Evolutionary conservation across 2,113 vertebrate species (phyloP), one percentile per base, ranked within the genome.

Genomic region (Vombatus ursinus): DNA sequence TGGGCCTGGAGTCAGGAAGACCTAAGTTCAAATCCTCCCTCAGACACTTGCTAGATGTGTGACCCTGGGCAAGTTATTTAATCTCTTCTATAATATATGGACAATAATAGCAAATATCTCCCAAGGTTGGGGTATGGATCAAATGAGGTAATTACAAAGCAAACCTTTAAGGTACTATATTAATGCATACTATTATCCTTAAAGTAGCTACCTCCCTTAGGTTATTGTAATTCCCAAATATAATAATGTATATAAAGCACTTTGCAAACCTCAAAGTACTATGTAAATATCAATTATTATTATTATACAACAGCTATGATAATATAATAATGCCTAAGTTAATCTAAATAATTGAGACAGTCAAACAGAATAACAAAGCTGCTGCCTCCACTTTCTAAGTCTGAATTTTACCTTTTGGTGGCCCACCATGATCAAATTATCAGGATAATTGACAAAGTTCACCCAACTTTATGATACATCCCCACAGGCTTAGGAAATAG

Each of bases 401-500:
- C n/a, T 44, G 8, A 22, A 84, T 22, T 84, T 84, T 84, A n/a
- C 19, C 19, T 44, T 84, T 84, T 84, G 68, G 37, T n/a, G 37
- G 19, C 7, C 6, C 16, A 84, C 7, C 12, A n/a, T n/a, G 31
- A 77, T 77, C 31, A n/a, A 44, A 84, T 84, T 84, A 84, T 84
- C 37, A 84, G 7, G 68, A 44, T 84, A 84, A 84, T 44, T 44
- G 68, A 84, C 23, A 23, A 44, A 44, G n/a, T 44, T 44, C 7
- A 84, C 52, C 97, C 92, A 92, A 91, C 77, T 93, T 89, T 84
- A 53, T 90, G 89, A 94, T n/a, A 26, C 37, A 26, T 77, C 77
- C 23, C 92, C 24, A 53, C n/a, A 44, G n/a, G 28, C 91, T 96
- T 93, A 95, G 93, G 92, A 95, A 95, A 93, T 9, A 68, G 24